A percentile compares a stretch with the other conserved stretches of the same genome.
phyloP scores from a whole-genome alignment of 2,888 invertebrate species.

The Cryptocephalus moraei region DNA sequence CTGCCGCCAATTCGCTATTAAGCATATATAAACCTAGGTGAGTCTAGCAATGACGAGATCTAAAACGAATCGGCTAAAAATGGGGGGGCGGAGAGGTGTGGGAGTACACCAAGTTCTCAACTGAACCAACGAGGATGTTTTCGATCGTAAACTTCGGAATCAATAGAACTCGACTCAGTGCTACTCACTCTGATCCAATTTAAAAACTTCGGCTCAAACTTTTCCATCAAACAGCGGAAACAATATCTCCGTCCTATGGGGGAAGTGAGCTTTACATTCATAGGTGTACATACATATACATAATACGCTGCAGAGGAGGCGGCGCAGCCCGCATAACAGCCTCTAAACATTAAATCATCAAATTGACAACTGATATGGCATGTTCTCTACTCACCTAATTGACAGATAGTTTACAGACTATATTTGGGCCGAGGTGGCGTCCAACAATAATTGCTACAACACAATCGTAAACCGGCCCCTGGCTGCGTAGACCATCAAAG shows the following conservation, averaged over 20 bases:
- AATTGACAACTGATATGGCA: constrained; percentile 39
- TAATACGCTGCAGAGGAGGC: background rate
- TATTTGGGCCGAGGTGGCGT: constrained; percentile 28
- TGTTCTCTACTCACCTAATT: constrained; percentile 36
- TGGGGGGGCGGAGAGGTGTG: background rate
- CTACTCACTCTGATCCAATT: too few species aligned
- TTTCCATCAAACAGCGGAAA: too few species aligned
- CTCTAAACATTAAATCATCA: constrained; percentile 34
- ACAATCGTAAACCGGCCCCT: constrained; percentile 29
- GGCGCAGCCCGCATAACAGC: constrained; percentile 34
- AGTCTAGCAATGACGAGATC: constrained; percentile 8
- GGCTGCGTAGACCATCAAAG: constrained; percentile 16
- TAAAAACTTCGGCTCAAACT: too few species aligned
- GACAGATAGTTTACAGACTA: constrained; percentile 32
- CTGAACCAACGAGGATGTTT: too few species aligned
- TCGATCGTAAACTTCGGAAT: too few species aligned
- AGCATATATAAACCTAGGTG: constrained; percentile 17
- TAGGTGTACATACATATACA: background rate
- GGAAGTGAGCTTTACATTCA: background rate
- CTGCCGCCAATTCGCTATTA: constrained; percentile 22
- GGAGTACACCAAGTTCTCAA: background rate
- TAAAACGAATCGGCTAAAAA: constrained; percentile 1
- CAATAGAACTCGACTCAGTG: too few species aligned
- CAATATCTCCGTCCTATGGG: background rate
- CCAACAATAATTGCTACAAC: constrained; percentile 35